These are phyloP conservation scores for Agrypnia vestita DNA, from an alignment of 1,140 invertebrate genomes.

Conservation along the genomic window DNA sequence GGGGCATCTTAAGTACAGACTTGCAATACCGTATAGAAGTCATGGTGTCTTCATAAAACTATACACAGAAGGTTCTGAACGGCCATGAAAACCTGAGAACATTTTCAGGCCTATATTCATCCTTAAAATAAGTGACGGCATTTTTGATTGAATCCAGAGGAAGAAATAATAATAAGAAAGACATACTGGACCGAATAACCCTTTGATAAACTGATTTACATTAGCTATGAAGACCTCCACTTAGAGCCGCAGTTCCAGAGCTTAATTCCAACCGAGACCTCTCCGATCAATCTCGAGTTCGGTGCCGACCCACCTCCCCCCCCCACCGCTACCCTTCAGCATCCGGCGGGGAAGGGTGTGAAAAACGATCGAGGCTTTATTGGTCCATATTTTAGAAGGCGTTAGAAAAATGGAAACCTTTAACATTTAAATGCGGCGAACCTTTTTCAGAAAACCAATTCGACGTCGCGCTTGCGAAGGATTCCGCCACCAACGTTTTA, in stretches of 20 bases:
- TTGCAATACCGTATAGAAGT: no score
- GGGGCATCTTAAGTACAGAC: no score
- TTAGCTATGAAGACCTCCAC: no score
- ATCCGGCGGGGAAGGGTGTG: not conserved
- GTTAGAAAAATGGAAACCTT: conserved; percentile 1
- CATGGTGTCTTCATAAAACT: no score
- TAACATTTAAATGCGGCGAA: conserved; percentile 9
- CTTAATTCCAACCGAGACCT: conserved; percentile 25
- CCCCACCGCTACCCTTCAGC: not conserved
- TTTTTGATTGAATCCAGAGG: no score
- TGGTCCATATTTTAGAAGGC: conserved; percentile 15
- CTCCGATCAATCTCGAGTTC: conserved; percentile 23
- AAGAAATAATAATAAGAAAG: no score
- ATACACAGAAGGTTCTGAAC: no score
- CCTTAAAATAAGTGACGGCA: no score
- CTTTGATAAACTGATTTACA: no score
- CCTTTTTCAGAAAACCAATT: conserved; percentile 1
- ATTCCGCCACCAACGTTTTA: not conserved
- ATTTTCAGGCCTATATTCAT: no score
- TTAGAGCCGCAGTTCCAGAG: not conserved
- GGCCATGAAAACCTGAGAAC: no score
- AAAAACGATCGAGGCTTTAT: not conserved
- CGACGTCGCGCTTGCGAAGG: not conserved
- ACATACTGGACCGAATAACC: no score
- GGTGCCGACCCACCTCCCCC: not conserved